Evolutionary conservation across 2,888 invertebrate genomes (phyloP), one percentile per base, ranked within the genome.

Genomic region (Hedya salicella): DNA sequence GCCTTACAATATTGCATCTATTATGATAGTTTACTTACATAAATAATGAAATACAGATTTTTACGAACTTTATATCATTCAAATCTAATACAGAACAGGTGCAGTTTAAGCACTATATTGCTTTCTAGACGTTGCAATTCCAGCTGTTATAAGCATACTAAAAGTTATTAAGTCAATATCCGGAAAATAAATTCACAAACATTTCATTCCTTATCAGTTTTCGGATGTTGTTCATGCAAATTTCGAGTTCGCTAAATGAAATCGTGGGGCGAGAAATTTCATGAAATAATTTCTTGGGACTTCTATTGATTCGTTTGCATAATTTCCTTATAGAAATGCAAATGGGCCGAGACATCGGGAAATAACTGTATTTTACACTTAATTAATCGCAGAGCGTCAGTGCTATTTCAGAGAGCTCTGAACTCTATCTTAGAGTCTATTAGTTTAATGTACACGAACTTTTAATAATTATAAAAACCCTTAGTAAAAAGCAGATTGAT

Each of bases 231-330:
- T 52, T 52, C 6, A 17, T 46, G 21, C 17, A 40, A 61, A 61
- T 44, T 36, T 21, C 42, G 25, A 48, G 19, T 36, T 21, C 16
- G 44, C 32, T 13, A 39, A 46, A 39, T 13, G 14, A 57, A 64
- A 44, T 36, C 32, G 39, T 44, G 46, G 30, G 59, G 44, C 59
- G 36, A 6, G 59, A 60, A 53, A 65, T 52, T 65, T 59, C 39
- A 46, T 59, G 59, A 44, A 46, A 59, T 59, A 46, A 59, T 59
- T 52, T 65, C 65, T 59, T 39, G 59, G 17, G 25, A 65, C 39
- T 59, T 65, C 52, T 56, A 61, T 62, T 46, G 62, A 62, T 62
- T 62, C 56, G 62, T 67, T 67, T 53, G 56, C 62, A 62, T 67
- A 56, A 62, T 61, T 67, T 62, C 36, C 32, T 67, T 44, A 62